phyloP scores from a whole-genome alignment of 2,888 invertebrate species.

The Scelioninae gen. 1 region DNA sequence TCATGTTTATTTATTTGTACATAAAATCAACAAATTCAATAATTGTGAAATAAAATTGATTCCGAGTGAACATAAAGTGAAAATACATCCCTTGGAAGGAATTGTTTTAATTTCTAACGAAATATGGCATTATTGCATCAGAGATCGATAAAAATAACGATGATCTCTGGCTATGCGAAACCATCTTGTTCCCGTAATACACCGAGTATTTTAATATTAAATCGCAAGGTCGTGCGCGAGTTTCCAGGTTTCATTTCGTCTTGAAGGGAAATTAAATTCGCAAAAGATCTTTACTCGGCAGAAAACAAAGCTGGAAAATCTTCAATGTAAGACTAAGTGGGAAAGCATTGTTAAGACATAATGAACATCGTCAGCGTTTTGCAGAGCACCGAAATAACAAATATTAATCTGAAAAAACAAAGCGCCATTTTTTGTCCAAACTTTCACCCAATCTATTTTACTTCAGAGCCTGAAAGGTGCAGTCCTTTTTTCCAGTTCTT shows the following conservation, averaged over 20 bases:
- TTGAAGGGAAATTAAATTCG: constrained; percentile 52
- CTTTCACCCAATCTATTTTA: constrained; percentile 20
- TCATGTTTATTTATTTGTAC: too few species aligned
- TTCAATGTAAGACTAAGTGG: constrained; percentile 38
- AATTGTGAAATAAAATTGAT: too few species aligned
- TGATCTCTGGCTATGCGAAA: not conserved
- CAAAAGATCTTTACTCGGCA: constrained; percentile 27
- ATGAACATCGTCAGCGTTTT: constrained; percentile 47
- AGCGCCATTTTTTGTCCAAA: constrained; percentile 13
- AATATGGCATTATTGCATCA: not conserved
- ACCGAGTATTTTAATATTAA: constrained; percentile 36
- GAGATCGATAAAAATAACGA: constrained; percentile 18
- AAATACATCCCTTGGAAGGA: not conserved
- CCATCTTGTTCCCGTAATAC: constrained; percentile 13
- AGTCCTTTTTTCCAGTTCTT: not conserved
- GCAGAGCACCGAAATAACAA: constrained; percentile 39
- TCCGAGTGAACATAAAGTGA: too few species aligned
- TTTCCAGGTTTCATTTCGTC: constrained; percentile 28
- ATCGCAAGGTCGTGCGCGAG: constrained; percentile 27
- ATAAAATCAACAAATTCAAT: too few species aligned
- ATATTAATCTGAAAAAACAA: constrained; percentile 51
- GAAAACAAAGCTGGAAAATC: constrained; percentile 47
- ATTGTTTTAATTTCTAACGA: not conserved
- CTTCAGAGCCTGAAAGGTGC: not conserved
- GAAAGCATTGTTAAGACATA: constrained; percentile 43